Conservation (phyloP, 2,113 vertebrate genomes). For the Leucopternis melanops region DNA sequence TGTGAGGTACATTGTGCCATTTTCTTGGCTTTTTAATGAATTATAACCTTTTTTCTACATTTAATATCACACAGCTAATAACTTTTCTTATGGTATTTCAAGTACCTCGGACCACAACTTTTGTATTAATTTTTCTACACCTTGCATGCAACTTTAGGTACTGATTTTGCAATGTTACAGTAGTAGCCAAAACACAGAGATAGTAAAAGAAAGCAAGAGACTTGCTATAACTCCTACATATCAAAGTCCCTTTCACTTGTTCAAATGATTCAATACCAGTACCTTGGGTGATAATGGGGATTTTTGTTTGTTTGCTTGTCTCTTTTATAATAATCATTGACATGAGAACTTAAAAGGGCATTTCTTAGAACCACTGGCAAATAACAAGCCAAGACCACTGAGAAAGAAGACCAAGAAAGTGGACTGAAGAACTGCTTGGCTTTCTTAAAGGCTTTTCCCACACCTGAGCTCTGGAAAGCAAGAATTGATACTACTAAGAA, state of each 20-base stretch:
- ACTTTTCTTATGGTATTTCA: background rate
- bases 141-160: background rate
- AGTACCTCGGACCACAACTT: background rate
- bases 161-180: background rate
- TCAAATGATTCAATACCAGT: background rate
- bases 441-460: background rate
- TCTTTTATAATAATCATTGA: background rate
- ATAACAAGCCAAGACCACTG: background rate
- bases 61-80: background rate
- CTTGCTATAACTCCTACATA: background rate
- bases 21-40: background rate
- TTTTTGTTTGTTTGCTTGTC: background rate
- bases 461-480: background rate
- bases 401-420: background rate
- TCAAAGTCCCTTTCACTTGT: background rate
- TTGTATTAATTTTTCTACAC: background rate
- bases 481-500: background rate
- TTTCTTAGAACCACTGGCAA: background rate
- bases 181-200: background rate
- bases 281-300: background rate
- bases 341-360: background rate
- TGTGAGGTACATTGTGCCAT: background rate
- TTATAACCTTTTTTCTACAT: background rate
- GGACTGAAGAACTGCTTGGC: background rate
- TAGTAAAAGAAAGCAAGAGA: background rate